phyloP scores from a whole-genome alignment of 2,113 vertebrate species.

The Sinocyclocheilus maitianheensis region DNA sequence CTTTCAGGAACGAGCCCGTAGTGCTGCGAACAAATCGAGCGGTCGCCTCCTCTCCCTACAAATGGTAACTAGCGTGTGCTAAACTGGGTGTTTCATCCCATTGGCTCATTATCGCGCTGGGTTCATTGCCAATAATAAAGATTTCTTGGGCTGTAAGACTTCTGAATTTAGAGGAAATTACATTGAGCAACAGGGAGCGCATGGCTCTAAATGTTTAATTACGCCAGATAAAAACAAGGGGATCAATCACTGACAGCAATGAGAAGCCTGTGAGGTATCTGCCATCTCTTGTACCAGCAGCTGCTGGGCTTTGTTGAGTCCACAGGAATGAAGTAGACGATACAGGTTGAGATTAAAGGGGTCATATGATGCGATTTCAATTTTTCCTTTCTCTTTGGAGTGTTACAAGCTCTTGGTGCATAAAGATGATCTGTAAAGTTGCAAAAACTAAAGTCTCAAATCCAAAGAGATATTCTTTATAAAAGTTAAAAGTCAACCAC shows the following conservation, averaged over 20 bases:
- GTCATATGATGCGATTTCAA: too few relatives aligned
- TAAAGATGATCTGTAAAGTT: too few relatives aligned
- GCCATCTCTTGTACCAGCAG: conserved; percentile 24
- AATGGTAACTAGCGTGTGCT: conserved; percentile 50
- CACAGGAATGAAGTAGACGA: conserved; percentile 20
- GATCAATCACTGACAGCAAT: conserved; percentile 61
- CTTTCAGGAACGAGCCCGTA: conserved; percentile 49
- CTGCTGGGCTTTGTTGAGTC: conserved; percentile 48
- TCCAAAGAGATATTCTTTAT: too few relatives aligned
- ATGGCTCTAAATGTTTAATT: conserved; percentile 69
- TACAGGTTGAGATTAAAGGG: not conserved
- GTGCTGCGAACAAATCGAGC: conserved; percentile 27
- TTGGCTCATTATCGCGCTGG: conserved; percentile 54
- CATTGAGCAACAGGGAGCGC: conserved; percentile 59
- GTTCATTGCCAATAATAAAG: conserved; percentile 67
- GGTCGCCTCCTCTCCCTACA: conserved; percentile 31
- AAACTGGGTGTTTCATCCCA: conserved; percentile 61
- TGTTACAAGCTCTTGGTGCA: too few relatives aligned
- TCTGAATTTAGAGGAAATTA: conserved; percentile 66
- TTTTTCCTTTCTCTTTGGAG: too few relatives aligned
- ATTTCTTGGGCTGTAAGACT: conserved; percentile 63
- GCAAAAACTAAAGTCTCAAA: too few relatives aligned
- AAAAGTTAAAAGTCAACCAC: too few relatives aligned
- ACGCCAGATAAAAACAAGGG: conserved; percentile 61
- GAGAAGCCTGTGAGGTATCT: conserved; percentile 46